These are phyloP conservation scores for Halesus radiatus DNA, from an alignment of 1,140 invertebrate genomes.

Conservation along the genomic window DNA sequence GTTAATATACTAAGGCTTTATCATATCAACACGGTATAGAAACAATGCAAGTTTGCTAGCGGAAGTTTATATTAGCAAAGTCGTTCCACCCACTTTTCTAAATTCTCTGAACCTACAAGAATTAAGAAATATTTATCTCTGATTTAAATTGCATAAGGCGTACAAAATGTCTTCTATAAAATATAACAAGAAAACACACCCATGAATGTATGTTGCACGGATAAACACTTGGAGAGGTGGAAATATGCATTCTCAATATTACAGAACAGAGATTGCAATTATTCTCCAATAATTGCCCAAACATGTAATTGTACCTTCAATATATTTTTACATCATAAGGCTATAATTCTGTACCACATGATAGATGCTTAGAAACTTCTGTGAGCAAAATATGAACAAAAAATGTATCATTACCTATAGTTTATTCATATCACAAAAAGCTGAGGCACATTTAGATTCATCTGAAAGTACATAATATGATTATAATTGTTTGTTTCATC, in stretches of 20 bases:
- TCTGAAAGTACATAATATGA: background rate
- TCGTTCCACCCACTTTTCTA: conserved; percentile 23
- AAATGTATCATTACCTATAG: conserved; percentile 23
- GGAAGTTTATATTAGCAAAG: conserved; percentile 21
- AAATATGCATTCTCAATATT: background rate
- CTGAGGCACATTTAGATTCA: conserved; percentile 29
- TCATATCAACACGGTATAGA: conserved; percentile 17
- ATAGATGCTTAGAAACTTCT: background rate
- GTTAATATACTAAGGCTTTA: conserved; percentile 22
- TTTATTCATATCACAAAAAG: conserved; percentile 35
- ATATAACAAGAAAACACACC: conserved; percentile 9
- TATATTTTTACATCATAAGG: background rate
- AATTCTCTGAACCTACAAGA: conserved; percentile 37
- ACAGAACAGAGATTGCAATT: background rate
- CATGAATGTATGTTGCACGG: background rate
- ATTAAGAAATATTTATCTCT: conserved; percentile 31
- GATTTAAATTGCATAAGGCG: conserved; percentile 36
- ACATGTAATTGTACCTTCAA: background rate
- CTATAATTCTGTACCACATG: background rate
- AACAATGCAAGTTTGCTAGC: conserved; percentile 4
- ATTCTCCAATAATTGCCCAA: background rate
- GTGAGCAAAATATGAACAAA: conserved; percentile 32
- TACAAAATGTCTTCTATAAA: conserved; percentile 29
- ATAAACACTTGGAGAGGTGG: conserved; percentile 7
- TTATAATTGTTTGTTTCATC: background rate